Evolutionary conservation across 2,113 vertebrate genomes (phyloP).

Genomic region (Brachionichthys hirsutus): DNA sequence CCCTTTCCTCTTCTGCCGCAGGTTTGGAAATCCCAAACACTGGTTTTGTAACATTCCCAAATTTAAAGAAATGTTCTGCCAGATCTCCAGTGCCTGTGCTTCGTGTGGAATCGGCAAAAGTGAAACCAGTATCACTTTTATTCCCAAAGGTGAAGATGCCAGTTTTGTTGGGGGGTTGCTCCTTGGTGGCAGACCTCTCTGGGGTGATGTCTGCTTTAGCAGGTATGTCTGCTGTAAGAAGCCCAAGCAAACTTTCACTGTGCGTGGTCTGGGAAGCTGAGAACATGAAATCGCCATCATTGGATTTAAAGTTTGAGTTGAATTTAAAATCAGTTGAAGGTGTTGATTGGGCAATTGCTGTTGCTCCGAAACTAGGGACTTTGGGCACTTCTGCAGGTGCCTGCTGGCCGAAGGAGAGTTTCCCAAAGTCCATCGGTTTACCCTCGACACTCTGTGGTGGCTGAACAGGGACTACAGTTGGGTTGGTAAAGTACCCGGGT

Average conservation of each 20-base stretch:
- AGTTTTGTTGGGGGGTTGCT: constrained; percentile 67
- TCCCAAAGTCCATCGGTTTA: constrained; percentile 84
- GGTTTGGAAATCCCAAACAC: constrained; percentile 62
- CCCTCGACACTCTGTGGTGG: constrained; percentile 80
- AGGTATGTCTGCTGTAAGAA: constrained; percentile 88
- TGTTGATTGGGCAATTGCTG: constrained; percentile 73
- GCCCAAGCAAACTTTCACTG: constrained; percentile 88
- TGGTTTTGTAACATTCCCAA: constrained; percentile 75
- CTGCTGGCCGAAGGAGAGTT: constrained; percentile 83
- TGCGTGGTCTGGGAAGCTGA: constrained; percentile 83
- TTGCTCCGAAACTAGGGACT: constrained; percentile 73
- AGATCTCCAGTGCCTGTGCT: constrained; percentile 64
- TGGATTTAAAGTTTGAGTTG: constrained; percentile 96
- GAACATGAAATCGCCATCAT: constrained; percentile 95
- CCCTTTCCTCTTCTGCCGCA: constrained; percentile 69
- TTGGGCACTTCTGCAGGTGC: constrained; percentile 81
- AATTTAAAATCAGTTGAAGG: constrained; percentile 89
- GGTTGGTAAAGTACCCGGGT: constrained; percentile 96
- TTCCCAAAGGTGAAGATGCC: constrained; percentile 83
- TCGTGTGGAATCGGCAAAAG: constrained; percentile 76
- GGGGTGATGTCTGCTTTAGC: constrained; percentile 76
- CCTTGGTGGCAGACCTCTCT: constrained; percentile 68
- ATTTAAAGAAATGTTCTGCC: constrained; percentile 77
- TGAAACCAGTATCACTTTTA: constrained; percentile 75
- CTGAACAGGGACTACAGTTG: constrained; percentile 74